These are phyloP conservation scores for Sinocyclocheilus anophthalmus DNA, from an alignment of 2,113 vertebrate species.

Conservation along the genomic window DNA sequence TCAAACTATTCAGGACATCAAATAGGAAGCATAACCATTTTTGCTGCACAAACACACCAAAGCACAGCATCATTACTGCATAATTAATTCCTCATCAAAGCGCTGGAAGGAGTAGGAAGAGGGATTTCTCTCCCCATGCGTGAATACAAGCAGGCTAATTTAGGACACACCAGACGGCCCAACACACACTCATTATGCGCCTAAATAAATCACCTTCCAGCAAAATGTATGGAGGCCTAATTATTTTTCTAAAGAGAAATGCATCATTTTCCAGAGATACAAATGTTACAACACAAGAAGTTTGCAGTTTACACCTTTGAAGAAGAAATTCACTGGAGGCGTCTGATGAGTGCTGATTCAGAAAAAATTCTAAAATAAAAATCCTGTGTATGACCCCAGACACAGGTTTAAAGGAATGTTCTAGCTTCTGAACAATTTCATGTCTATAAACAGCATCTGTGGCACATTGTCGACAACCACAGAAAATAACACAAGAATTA, in stretches of 20 bases:
- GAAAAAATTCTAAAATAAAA: neutral
- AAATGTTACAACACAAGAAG: neutral
- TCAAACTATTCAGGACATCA: conserved; percentile 41
- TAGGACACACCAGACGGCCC: conserved; percentile 35
- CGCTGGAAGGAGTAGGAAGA: conserved; percentile 18
- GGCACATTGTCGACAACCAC: neutral
- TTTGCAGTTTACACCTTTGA: conserved; percentile 5
- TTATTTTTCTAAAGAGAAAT: conserved; percentile 16
- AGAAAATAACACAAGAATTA: neutral
- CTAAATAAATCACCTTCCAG: conserved; percentile 42
- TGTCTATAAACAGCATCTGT: neutral
- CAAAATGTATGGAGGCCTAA: conserved; percentile 1
- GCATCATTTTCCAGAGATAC: conserved; percentile 24
- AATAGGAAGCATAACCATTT: conserved; percentile 38
- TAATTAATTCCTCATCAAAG: conserved; percentile 60
- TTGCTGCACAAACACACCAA: conserved; percentile 30
- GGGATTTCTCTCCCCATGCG: conserved; percentile 29
- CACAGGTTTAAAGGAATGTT: neutral
- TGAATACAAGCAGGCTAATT: conserved; percentile 46
- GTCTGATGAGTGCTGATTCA: neutral
- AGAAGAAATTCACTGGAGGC: neutral
- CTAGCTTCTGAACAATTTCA: neutral
- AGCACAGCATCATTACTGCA: conserved; percentile 42
- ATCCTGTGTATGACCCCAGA: neutral
- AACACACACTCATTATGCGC: conserved; percentile 42